phyloP scores from a whole-genome alignment of 2,888 invertebrate species.

The Trissolcus japonicus region DNA sequence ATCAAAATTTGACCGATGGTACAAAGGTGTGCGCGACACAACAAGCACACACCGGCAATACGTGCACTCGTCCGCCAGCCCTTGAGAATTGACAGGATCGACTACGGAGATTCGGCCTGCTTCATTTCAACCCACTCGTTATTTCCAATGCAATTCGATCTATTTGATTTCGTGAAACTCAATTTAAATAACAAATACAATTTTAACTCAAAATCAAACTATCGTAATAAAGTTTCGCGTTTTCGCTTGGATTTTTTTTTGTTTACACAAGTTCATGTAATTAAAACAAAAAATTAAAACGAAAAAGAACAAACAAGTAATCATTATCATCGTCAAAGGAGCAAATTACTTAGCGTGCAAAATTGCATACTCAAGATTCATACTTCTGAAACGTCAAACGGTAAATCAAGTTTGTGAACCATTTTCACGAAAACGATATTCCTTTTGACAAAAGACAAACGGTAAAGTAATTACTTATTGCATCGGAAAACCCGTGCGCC shows the following conservation, averaged over 20 bases:
- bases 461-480: slow-evolving; percentile 25
- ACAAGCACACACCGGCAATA: slow-evolving; percentile 6
- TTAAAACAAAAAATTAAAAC: neutral
- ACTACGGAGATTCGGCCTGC: neutral
- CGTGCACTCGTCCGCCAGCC: neutral
- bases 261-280: too few relatives aligned
- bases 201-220: too few relatives aligned
- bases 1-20: slow-evolving; percentile 45
- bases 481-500: neutral
- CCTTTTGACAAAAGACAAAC: slow-evolving; percentile 37
- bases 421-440: slow-evolving; percentile 41
- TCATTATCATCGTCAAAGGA: slow-evolving; percentile 4
- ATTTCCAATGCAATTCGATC: neutral
- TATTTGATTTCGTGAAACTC: neutral
- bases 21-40: slow-evolving; percentile 15
- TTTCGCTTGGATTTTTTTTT: too few relatives aligned
- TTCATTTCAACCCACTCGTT: neutral
- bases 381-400: slow-evolving; percentile 18
- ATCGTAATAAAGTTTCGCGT: too few relatives aligned
- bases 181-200: too few relatives aligned
- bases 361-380: slow-evolving; percentile 22
- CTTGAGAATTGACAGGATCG: slow-evolving; percentile 7
- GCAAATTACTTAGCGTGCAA: slow-evolving; percentile 4
- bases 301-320: slow-evolving; percentile 1
- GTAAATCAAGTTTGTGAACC: slow-evolving; percentile 27